Percentiles rank a stretch among this genome's conserved stretches.
Evolutionary conservation across 2,113 vertebrate species (phyloP).

Genomic region (Erpornis zantholeuca): DNA sequence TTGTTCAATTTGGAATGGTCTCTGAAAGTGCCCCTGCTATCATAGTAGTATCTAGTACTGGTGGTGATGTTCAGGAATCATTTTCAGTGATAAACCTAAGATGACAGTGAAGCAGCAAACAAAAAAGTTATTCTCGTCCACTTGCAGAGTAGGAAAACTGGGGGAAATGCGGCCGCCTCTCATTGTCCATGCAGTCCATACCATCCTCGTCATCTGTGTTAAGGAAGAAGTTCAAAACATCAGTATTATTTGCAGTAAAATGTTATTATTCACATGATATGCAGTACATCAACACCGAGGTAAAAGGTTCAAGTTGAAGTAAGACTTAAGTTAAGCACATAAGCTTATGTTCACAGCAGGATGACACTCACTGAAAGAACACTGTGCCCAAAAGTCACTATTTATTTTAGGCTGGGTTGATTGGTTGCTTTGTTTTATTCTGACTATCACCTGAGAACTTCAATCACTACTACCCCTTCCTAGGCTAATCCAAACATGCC

Average conservation of each 20-base stretch:
- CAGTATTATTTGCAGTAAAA: background rate
- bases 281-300: background rate
- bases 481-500: background rate
- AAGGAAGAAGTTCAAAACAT: slow-evolving; percentile 13
- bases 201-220: slow-evolving; percentile 92
- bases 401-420: background rate
- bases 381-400: background rate
- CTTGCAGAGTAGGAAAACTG: slow-evolving; percentile 99
- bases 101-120: slow-evolving; percentile 74
- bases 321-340: background rate
- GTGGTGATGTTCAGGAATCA: slow-evolving; percentile 75
- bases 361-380: background rate
- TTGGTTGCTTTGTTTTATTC: background rate
- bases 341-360: background rate
- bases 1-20: slow-evolving; percentile 63
- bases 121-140: slow-evolving; percentile 86
- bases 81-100: slow-evolving; percentile 77
- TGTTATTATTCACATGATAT: background rate
- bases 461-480: background rate
- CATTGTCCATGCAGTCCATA: slow-evolving; percentile 95
- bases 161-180: slow-evolving; percentile 96
- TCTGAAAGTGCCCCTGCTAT: slow-evolving; percentile 71
- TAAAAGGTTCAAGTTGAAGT: background rate
- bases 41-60: slow-evolving; percentile 68
- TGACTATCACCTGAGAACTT: background rate